Conservation (phyloP, 2,888 invertebrate species). For the Limulus polyphemus region DNA sequence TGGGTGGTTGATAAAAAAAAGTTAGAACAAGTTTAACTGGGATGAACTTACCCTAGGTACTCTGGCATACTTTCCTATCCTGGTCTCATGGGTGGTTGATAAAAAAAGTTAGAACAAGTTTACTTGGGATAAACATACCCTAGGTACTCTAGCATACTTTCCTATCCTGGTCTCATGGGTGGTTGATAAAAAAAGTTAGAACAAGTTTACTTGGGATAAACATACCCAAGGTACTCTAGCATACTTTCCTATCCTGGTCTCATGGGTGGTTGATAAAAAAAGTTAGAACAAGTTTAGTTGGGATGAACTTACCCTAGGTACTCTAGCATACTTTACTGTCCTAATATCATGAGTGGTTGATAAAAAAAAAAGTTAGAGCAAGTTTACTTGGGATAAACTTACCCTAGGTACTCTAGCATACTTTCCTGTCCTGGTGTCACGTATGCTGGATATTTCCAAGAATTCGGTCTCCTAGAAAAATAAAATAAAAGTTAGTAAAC, state of each 20-base stretch:
- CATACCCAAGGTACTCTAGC: constrained; percentile 77
- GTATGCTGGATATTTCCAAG: constrained; percentile 75
- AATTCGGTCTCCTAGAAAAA: constrained; percentile 66
- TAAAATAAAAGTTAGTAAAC: background rate
- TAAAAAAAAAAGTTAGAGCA: too few relatives aligned
- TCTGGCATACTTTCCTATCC: constrained; percentile 79
- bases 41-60: constrained; percentile 62
- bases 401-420: constrained; percentile 88
- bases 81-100: constrained; percentile 74
- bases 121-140: constrained; percentile 46
- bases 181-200: constrained; percentile 42
- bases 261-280: too few relatives aligned
- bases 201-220: too few relatives aligned
- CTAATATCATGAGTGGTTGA: too few relatives aligned
- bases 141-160: constrained; percentile 76
- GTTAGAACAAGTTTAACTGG: too few relatives aligned
- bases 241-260: too few relatives aligned
- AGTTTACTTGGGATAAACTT: constrained; percentile 21
- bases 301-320: constrained; percentile 69
- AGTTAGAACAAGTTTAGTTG: too few relatives aligned
- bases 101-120: too few relatives aligned
- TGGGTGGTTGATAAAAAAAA: constrained; percentile 57
- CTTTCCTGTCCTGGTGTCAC: constrained; percentile 80
- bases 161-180: constrained; percentile 86
- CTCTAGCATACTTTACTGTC: too few relatives aligned